Percentiles rank a stretch among this genome's conserved stretches.
Conservation (phyloP, 2,797 vertebrate genomes). For the Pseudochirops corinnae region DNA sequence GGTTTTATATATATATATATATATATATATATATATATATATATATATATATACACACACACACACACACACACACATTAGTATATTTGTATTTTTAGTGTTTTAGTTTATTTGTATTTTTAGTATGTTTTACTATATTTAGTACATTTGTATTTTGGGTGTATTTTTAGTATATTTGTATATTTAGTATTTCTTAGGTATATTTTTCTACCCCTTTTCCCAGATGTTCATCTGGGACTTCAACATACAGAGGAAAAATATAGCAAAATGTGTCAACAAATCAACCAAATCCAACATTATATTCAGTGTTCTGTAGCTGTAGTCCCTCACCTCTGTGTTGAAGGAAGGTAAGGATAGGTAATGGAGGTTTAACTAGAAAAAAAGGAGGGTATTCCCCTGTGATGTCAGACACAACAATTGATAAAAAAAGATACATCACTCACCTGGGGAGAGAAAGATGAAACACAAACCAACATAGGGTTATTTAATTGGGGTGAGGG, state of each 20-base stretch:
- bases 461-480: neutral
- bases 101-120: too few relatives aligned
- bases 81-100: too few relatives aligned
- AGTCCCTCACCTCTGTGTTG: neutral
- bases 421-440: neutral
- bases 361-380: neutral
- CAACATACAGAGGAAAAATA: neutral
- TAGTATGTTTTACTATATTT: too few relatives aligned
- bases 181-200: neutral
- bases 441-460: neutral
- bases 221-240: neutral
- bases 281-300: neutral
- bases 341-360: neutral
- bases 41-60: too few relatives aligned
- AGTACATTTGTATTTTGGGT: too few relatives aligned
- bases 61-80: too few relatives aligned
- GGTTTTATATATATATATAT: neutral
- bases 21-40: too few relatives aligned
- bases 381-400: neutral
- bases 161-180: too few relatives aligned
- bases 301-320: neutral
- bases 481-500: neutral
- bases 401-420: neutral
- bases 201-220: neutral
- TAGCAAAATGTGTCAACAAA: neutral